Evolutionary conservation across 2,888 invertebrate genomes (phyloP), one percentile per base, ranked within the genome.

Genomic region (Brassicogethes aeneus): DNA sequence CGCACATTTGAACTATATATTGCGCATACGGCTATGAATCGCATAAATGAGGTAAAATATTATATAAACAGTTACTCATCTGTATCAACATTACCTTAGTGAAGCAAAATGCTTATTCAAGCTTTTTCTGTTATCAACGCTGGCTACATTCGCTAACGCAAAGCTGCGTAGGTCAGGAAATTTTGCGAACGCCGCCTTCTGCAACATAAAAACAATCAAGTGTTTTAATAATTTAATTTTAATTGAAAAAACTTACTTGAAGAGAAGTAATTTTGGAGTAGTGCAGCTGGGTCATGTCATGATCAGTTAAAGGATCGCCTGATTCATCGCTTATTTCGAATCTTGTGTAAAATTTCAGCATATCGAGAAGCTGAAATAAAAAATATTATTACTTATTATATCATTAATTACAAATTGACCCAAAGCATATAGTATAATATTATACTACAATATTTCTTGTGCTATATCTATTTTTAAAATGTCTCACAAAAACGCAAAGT

Each of bases 271-370:
- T 92, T 65, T 85, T 84, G 16, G 88, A 80, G 64, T 97, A 99
- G 68, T 99, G 99, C 16, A 86, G 71, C 58, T 91, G 81, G 23
- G 91, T 90, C 82, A 97, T 93, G 58, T 96, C 92, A 46, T 88
- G 82, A 60, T 96, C 92, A 0, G 87, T 89, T 52, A 97, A 73
- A 0, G 95, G 89, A 64, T 95, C 94, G 0, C 97, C 97, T 1
- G 89, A 87, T 58, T 89, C 87, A 61, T 99, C 97, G 65, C 91
- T 93, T 47, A 99, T 99, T 71, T 99, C 99, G 68, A 99, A 99
- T 44, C 90, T 79, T 0, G 91, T 83, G 68, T 99, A 99, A 64
- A 97, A 96, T 62, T 92, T 92, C 39, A 99, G 70, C 85, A 94
- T 93, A 51, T 93, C 89, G 55, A 97, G 69, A 3, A 99, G 73